phyloP scores from a whole-genome alignment of 1,140 invertebrate genomes.

The Oryctes rhinoceros region DNA sequence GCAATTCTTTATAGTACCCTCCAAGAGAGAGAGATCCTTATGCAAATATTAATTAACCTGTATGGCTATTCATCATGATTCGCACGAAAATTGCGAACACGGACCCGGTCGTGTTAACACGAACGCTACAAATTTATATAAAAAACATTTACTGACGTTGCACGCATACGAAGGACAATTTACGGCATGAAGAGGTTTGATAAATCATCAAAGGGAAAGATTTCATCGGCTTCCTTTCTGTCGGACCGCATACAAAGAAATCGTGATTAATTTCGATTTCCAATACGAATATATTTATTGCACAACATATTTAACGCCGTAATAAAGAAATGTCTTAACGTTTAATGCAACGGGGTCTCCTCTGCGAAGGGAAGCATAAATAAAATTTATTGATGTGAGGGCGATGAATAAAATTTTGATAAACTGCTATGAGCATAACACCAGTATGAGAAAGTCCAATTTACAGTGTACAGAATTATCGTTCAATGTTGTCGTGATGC shows the following conservation, averaged over 20 bases:
- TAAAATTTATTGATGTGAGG: slow-evolving; percentile 5
- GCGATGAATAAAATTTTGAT: neutral
- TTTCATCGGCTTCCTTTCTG: slow-evolving; percentile 14
- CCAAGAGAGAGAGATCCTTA: slow-evolving; percentile 2
- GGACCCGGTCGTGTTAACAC: neutral
- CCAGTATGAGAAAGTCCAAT: too few relatives aligned
- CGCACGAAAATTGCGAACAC: neutral
- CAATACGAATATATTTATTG: slow-evolving; percentile 7
- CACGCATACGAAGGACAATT: neutral
- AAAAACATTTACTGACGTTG: neutral
- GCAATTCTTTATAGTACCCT: slow-evolving; percentile 19
- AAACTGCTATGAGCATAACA: too few relatives aligned
- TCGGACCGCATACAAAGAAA: neutral
- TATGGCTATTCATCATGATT: neutral
- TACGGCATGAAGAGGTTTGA: neutral
- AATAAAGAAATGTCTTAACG: slow-evolving; percentile 3
- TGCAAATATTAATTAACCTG: slow-evolving; percentile 7
- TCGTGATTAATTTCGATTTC: slow-evolving; percentile 32
- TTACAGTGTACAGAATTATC: too few relatives aligned
- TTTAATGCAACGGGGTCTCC: neutral
- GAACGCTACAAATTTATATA: slow-evolving; percentile 24
- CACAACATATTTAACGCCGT: slow-evolving; percentile 8
- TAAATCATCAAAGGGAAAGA: slow-evolving; percentile 14
- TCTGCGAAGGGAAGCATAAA: neutral
- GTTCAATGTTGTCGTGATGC: too few relatives aligned